Base-by-base conservation (phyloP, 2,797 vertebrate genomes). In the Prionace glauca region DNA sequence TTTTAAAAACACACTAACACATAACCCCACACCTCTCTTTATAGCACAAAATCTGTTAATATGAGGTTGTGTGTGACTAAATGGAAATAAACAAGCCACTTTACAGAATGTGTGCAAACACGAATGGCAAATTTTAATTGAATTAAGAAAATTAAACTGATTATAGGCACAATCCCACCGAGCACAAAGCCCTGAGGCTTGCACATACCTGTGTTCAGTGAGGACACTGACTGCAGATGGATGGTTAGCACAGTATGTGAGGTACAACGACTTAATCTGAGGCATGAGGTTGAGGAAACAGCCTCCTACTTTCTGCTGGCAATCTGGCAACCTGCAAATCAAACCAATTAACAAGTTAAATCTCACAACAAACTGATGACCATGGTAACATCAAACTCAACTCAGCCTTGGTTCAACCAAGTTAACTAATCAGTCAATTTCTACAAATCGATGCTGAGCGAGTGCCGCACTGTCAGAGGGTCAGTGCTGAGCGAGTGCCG, bases 191-290 rank as follows among this genome's bases (percentile, higher is more conserved):
- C 14, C 0, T n/a, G 4, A n/a, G 60, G 8, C 0, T 8, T 62
- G 29, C 0, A 14, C 0, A 29, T 97, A 99, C 99, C 99, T 99
- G 98, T 99, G 99, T 74, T 99, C 98, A 0, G 99, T 99, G 96
- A 99, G 98, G 96, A 99, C 98, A 18, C 97, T 98, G 96, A 99
- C 99, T 14, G 99, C 99, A 0, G 98, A 98, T 0, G 99, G 99
- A 96, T 99, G 99, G 96, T 98, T 99, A 95, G 98, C 98, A 95
- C 99, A 99, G 97, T 99, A 99, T 0, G 98, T 97, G 96, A 99
- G 97, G 96, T 99, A 99, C 96, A 99, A 97, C 11, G 97, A 98
- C 96, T 98, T 98, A 97, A 99, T 98, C 97, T 99, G 99, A 96
- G 98, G 97, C 98, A 99, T 98, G 96, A 98, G 97, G 97, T 97